Conservation (phyloP, 2,797 vertebrate genomes). For the Myiotriccus ornatus region DNA sequence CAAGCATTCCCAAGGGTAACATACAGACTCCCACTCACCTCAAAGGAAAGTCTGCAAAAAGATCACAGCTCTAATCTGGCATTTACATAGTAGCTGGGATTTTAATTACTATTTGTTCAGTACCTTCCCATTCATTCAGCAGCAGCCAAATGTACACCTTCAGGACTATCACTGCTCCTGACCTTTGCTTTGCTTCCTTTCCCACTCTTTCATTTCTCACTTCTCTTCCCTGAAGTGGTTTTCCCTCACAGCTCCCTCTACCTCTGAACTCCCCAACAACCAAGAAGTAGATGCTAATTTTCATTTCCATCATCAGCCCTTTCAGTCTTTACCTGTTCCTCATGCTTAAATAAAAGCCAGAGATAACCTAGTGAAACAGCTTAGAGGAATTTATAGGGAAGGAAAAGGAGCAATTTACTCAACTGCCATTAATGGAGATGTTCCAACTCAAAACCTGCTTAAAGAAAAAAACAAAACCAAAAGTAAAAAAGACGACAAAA, state of each 20-base stretch:
- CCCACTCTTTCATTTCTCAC: neutral
- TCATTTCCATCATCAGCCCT: neutral
- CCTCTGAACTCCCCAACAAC: neutral
- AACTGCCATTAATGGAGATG: rapidly evolving
- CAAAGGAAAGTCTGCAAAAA: conserved; percentile 39
- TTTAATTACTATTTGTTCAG: conserved; percentile 68
- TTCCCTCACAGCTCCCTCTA: neutral
- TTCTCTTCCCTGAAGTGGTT: neutral
- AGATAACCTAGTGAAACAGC: neutral
- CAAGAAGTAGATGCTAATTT: neutral
- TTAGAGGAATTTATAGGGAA: neutral
- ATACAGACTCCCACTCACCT: conserved; percentile 43
- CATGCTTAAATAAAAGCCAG: neutral
- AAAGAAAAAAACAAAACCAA: neutral
- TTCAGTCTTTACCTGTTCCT: neutral
- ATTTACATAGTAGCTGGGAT: conserved; percentile 61
- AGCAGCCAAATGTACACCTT: neutral
- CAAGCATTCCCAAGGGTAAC: neutral
- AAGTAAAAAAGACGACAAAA: neutral
- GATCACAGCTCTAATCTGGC: conserved; percentile 62
- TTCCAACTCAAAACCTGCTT: neutral
- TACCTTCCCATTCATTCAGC: conserved; percentile 36
- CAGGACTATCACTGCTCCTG: neutral
- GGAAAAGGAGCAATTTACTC: neutral
- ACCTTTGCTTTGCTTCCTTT: conserved; percentile 1